phyloP scores from a whole-genome alignment of 2,113 vertebrate species.

The Tricholaema leucomelas region DNA sequence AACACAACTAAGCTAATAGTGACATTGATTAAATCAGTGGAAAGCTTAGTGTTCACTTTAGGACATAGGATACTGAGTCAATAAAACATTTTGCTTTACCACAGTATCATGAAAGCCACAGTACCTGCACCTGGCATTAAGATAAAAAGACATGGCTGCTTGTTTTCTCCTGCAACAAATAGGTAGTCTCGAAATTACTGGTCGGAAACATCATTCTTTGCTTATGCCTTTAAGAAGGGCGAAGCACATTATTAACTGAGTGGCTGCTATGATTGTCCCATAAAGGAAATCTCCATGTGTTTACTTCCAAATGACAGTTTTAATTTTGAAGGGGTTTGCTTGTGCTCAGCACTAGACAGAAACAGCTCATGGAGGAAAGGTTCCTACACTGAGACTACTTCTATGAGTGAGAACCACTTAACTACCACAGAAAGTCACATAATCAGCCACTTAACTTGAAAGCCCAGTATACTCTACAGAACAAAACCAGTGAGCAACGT shows the following conservation, averaged over 20 bases:
- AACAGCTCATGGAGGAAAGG: neutral
- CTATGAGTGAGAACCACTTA: neutral
- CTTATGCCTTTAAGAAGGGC: neutral
- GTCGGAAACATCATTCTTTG: neutral
- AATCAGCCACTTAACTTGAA: neutral
- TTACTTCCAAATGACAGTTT: neutral
- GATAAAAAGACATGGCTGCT: neutral
- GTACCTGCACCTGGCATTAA: neutral
- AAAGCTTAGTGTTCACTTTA: neutral
- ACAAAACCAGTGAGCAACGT: neutral
- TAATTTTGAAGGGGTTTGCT: neutral
- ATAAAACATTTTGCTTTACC: neutral
- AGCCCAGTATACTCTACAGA: neutral
- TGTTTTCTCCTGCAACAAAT: neutral
- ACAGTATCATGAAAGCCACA: neutral
- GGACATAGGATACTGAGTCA: neutral
- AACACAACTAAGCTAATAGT: neutral
- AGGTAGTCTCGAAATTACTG: neutral
- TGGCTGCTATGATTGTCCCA: neutral
- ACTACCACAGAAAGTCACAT: neutral
- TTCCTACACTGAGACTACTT: neutral
- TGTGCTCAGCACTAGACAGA: neutral
- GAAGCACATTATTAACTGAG: neutral
- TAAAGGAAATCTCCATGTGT: neutral
- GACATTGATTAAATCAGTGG: neutral